Percentiles rank a stretch among this genome's conserved stretches.
These are phyloP conservation scores for Cladorhizidae sp. DNA, from an alignment of 37 sponge, comb jelly and placozoan genomes.

Conservation along the genomic window DNA sequence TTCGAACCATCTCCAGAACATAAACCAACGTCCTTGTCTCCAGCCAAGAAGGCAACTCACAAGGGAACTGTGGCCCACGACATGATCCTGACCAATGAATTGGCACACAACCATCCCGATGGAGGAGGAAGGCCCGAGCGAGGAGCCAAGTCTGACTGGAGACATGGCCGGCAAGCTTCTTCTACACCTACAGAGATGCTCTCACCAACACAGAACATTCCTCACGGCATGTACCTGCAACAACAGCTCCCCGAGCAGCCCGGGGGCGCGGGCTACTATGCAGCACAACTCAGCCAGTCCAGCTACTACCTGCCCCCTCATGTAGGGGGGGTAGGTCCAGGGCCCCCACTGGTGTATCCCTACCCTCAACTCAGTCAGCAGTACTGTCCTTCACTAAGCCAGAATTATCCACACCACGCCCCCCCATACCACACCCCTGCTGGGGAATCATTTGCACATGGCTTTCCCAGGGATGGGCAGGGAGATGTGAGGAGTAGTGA, in stretches of 20 bases:
- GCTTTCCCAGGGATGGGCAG: background rate
- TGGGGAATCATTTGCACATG: background rate
- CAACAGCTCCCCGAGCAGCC: background rate
- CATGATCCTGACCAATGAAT: background rate
- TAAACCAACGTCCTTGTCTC: background rate
- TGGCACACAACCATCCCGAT: background rate
- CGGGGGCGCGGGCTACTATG: background rate
- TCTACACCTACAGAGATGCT: background rate
- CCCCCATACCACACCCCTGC: background rate
- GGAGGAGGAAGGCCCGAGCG: background rate
- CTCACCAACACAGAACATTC: background rate
- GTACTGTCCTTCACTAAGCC: conserved; percentile 30
- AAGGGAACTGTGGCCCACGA: background rate
- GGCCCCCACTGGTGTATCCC: background rate
- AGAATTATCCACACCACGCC: background rate
- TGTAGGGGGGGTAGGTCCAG: no score
- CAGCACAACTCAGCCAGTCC: conserved; percentile 40
- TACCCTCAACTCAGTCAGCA: conserved; percentile 49
- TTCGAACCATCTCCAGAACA: conserved; percentile 20
- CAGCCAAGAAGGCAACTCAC: conserved; percentile 2
- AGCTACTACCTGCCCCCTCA: conserved; percentile 4
- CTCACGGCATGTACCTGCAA: background rate
- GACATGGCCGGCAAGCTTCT: background rate
- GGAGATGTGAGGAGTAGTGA: background rate
- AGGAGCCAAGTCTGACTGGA: background rate